Evolutionary conservation across 2,797 vertebrate genomes (phyloP), one percentile per base, ranked within the genome.

Genomic region (Eptatretus atami): DNA sequence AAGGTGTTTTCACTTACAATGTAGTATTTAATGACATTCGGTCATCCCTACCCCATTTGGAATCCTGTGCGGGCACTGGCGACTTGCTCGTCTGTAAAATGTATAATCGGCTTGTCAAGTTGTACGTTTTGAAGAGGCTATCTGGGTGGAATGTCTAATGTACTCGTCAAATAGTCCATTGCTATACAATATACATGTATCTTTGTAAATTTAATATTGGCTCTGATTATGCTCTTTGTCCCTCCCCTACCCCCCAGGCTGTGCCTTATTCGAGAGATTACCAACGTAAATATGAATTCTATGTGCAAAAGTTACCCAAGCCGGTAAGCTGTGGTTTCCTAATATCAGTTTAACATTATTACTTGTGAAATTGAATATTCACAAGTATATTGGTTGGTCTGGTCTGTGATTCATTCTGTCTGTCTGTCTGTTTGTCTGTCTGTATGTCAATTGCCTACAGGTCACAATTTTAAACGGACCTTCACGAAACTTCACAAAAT

Each of bases 221-320:
- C 53, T 19, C 19, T 65, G 52, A 61, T 13, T 13, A 65, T 65
- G 14, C 63, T 61, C 24, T 64, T 11, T 19, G 19, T 70, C 15
- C 70, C 66, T 65, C 31, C 31, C 6, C 31, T 63, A 15, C 53
- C 13, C 13, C 64, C 4, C 69, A 96, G 90, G 90, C 87, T 64
- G 90, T 96, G 78, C 90, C 88, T 77, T 96, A 96, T 73, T 95
- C 90, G 75, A 81, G 90, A 74, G 88, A 96, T 74, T 96, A 94
- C 70, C 95, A 96, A 70, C 78, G 88, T 71, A 96, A 96, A 71
- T 96, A 96, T 24, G 88, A 96, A 60, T 96, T 88, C 78, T 96
- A 95, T 77, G 78, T 82, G 64, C 88, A 88, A 75, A 96, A 92
- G 71, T 54, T 93, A 69, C 86, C 84, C 77, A 96, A 92, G 70